Evolutionary conservation across 2,888 invertebrate species (phyloP).

Genomic region (Pseudococcus viburni): DNA sequence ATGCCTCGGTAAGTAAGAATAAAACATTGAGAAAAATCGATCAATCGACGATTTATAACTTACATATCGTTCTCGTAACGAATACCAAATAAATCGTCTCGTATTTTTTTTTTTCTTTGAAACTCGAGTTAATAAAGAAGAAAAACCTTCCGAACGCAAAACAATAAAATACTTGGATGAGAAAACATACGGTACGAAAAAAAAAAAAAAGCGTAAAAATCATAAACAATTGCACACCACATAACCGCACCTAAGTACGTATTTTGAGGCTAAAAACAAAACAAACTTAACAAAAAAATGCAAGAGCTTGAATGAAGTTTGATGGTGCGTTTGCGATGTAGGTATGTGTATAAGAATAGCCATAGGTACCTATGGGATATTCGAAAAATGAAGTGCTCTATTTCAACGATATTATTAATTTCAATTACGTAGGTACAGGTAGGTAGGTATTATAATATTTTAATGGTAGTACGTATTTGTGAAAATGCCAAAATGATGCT

Average conservation of each 20-base stretch:
- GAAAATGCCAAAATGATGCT: slow-evolving; percentile 51
- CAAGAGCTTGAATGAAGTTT: slow-evolving; percentile 19
- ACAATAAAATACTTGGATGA: slow-evolving; percentile 18
- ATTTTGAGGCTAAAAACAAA: slow-evolving; percentile 39
- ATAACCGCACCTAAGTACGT: slow-evolving; percentile 28
- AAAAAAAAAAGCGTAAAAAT: slow-evolving; percentile 35
- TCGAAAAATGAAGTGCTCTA: slow-evolving; percentile 56
- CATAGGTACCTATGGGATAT: neutral
- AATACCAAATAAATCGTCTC: neutral
- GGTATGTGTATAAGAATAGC: neutral
- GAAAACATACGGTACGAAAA: slow-evolving; percentile 6
- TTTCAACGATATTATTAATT: slow-evolving; percentile 57
- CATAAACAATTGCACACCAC: slow-evolving; percentile 58
- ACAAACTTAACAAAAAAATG: slow-evolving; percentile 1
- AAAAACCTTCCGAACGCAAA: neutral
- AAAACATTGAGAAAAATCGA: neutral
- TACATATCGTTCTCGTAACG: neutral
- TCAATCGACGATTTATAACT: neutral
- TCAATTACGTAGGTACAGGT: slow-evolving; percentile 23
- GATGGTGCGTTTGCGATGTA: slow-evolving; percentile 3
- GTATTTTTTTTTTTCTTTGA: neutral
- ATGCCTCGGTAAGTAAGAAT: neutral
- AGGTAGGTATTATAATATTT: slow-evolving; percentile 44
- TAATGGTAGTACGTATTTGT: slow-evolving; percentile 47
- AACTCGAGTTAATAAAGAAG: neutral